These are phyloP conservation scores for Sycophila texana DNA, from an alignment of 2,888 invertebrate genomes.

Conservation along the genomic window DNA sequence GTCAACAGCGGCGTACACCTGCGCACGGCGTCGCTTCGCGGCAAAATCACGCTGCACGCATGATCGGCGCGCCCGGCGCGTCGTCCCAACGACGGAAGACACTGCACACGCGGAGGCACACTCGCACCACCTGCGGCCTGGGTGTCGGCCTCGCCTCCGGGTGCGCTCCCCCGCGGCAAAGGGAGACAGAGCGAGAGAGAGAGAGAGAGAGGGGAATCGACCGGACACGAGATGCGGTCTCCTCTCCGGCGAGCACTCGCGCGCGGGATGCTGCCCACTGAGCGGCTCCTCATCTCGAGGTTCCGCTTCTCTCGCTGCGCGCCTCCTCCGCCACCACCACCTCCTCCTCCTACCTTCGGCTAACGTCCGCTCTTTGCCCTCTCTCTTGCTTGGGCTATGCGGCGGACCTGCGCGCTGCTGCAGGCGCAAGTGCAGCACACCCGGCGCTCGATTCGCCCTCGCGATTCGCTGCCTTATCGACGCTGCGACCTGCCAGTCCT, in stretches of 20 bases:
- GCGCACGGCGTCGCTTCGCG: no score
- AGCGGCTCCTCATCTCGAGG: constrained; percentile 37
- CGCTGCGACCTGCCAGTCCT: not conserved
- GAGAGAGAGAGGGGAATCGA: not conserved
- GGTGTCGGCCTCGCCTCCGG: not conserved
- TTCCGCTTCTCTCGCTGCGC: constrained; percentile 5
- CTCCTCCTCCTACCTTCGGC: constrained; percentile 13
- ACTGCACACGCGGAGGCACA: not conserved
- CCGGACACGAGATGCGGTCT: constrained; percentile 1
- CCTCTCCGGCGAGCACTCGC: not conserved
- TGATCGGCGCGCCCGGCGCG: not conserved
- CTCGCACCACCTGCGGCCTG: not conserved
- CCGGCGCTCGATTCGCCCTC: not conserved
- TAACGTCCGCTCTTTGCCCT: constrained; percentile 6
- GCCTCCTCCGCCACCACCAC: not conserved
- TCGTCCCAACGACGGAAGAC: not conserved
- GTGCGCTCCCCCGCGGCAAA: not conserved
- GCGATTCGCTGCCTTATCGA: constrained; percentile 46
- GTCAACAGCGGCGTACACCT: no score
- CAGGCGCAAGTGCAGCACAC: not conserved
- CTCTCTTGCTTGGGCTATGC: constrained; percentile 14
- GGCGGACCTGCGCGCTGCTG: constrained; percentile 36
- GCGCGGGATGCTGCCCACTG: constrained; percentile 50
- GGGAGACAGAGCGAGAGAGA: not conserved
- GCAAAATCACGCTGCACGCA: not conserved